Evolutionary conservation across 2,113 vertebrate genomes (phyloP).

Genomic region (Eleginops maclovinus): DNA sequence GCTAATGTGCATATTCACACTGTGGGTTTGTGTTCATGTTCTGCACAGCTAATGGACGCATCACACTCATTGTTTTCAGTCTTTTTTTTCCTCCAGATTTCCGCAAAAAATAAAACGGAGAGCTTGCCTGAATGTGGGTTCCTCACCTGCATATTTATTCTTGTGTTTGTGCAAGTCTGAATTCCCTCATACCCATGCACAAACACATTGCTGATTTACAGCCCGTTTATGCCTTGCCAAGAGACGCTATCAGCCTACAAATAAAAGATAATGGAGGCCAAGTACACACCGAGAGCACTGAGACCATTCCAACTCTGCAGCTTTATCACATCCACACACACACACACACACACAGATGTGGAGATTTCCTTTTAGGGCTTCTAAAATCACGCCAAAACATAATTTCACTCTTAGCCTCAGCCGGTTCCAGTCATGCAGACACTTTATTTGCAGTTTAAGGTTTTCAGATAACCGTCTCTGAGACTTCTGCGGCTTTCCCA

Average conservation of each 20-base stretch:
- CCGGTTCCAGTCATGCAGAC: conserved; percentile 15
- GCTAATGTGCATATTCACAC: conserved; percentile 67
- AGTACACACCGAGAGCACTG: conserved; percentile 65
- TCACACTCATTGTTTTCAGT: conserved; percentile 45
- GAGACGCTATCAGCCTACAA: conserved; percentile 67
- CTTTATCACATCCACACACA: conserved; percentile 65
- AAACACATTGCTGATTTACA: conserved; percentile 67
- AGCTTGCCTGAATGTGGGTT: conserved; percentile 2
- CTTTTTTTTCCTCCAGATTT: conserved; percentile 12
- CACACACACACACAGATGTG: conserved; percentile 60
- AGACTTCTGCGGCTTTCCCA: conserved; percentile 13
- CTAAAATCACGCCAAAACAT: conserved; percentile 42
- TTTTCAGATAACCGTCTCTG: conserved; percentile 27
- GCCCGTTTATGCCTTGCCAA: conserved; percentile 62
- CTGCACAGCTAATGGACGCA: conserved; percentile 56
- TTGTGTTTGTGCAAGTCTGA: conserved; percentile 41
- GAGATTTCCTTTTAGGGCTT: conserved; percentile 68
- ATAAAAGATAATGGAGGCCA: conserved; percentile 76
- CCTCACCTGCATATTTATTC: conserved; percentile 51
- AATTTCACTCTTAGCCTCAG: conserved; percentile 26
- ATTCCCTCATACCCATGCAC: conserved; percentile 62
- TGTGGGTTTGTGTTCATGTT: conserved; percentile 48
- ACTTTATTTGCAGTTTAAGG: conserved; percentile 37
- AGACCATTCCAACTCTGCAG: conserved; percentile 60
- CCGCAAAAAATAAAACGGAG: conserved; percentile 32